Conservation (phyloP, 2,797 vertebrate species). For the Mustela erminea region DNA sequence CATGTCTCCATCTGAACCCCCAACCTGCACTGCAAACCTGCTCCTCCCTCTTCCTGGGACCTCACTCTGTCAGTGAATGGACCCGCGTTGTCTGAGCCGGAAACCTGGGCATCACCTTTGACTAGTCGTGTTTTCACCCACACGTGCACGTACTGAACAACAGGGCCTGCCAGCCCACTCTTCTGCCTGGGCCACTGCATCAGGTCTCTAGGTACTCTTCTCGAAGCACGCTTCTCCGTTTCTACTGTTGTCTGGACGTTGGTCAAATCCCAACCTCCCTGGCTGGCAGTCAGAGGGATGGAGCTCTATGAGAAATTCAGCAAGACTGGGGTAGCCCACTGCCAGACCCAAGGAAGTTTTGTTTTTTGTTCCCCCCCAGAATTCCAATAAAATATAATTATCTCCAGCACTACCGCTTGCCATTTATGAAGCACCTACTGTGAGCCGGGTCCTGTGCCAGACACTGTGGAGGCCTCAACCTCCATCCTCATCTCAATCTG, state of each 20-base stretch:
- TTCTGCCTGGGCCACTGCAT: neutral
- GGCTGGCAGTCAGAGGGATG: neutral
- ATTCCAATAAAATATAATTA: neutral
- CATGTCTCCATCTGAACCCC: neutral
- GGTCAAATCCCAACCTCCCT: neutral
- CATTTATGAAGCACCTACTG: neutral
- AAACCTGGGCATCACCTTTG: neutral
- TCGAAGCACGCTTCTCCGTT: neutral
- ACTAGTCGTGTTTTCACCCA: neutral
- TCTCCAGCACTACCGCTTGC: neutral
- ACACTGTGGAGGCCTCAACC: neutral
- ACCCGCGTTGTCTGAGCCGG: no score
- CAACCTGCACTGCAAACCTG: neutral
- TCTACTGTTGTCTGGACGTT: neutral
- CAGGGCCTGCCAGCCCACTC: neutral
- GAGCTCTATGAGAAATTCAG: neutral
- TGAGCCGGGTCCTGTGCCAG: fast-evolving
- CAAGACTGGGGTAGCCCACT: neutral
- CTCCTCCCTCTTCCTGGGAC: neutral
- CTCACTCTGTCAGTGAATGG: neutral
- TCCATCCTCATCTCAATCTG: no score
- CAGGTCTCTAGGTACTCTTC: neutral
- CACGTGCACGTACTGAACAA: neutral
- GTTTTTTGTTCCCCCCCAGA: neutral
- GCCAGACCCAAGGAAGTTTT: neutral